Base-by-base conservation (phyloP, 2,888 invertebrate genomes). In the Lissocephala sabroskyi region DNA sequence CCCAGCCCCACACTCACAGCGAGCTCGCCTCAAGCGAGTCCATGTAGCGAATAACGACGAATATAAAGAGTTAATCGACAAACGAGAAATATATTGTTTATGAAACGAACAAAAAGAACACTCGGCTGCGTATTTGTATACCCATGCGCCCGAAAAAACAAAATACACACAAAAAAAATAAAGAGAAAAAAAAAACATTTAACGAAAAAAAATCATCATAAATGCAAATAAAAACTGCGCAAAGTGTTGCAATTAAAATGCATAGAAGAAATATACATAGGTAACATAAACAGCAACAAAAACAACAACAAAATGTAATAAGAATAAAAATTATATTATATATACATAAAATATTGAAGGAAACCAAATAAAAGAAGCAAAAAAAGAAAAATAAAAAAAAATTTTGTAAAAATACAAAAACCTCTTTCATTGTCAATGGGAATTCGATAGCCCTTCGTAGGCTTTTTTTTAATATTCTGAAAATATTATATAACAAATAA, bases 281-380 rank as follows among this genome's bases (percentile, higher is more conserved):
- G 57, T 23, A 55, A 44, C 26, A 45, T 7, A 23, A 23, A 64
- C 44, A 65, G 60, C 45, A 66, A 67, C 63, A 43, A 23, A 23
- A 23, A 64, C 41, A 65, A 62, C 45, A 64, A 67, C 61, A 75
- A 40, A 61, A 50, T 61, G 63, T 63, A 67, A 67, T 54, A 75
- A n/a, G n/a, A n/a, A n/a, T n/a, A n/a, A n/a, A 37, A 36, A 47
- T 70, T 70, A 70, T 73, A 76, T 76, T 71, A 74, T 65, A 77
- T 76, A 76, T 71, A 76, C 68, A 73, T 76, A 73, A 74, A 76
- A 74, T 77, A 74, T 74, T 74, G 65, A 77, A 77, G 52, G 67
- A 77, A 70, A 70, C 70, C 74, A 70, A 70, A 70, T 70, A 77
- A 65, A 73, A 74, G 56, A 62, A 67, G 61, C 58, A 70, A 76